A percentile compares a stretch with the other conserved stretches of the same genome.
Conservation (phyloP, 2,113 vertebrate genomes). For the Spea multiplicata region DNA sequence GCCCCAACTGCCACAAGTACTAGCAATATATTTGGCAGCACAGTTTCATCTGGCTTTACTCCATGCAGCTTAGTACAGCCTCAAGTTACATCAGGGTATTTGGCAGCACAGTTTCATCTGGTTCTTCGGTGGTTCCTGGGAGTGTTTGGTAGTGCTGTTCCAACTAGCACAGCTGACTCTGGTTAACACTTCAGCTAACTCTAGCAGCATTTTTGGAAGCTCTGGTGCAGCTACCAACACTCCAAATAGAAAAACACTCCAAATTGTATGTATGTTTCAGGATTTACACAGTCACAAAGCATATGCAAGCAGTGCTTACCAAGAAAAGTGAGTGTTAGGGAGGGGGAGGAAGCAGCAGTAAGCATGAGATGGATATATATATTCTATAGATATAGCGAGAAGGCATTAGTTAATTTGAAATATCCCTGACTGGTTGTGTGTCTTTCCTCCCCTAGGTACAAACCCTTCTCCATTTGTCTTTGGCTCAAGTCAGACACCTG, state of each 20-base stretch:
- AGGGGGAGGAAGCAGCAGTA: no score
- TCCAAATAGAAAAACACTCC: slow-evolving; percentile 36
- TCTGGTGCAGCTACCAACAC: slow-evolving; percentile 57
- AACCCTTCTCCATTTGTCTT: slow-evolving; percentile 73
- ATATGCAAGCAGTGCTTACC: no score
- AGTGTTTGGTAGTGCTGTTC: neutral
- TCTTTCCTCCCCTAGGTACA: slow-evolving; percentile 51
- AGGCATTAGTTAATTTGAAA: slow-evolving; percentile 1
- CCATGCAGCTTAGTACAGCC: neutral
- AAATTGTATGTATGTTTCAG: no score
- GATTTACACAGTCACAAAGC: no score
- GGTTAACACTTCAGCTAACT: slow-evolving; percentile 26
- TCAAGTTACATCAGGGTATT: neutral
- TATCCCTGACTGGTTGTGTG: neutral
- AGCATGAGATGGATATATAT: no score
- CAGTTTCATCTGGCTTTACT: neutral
- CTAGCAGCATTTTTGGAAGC: slow-evolving; percentile 56
- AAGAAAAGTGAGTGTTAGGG: no score
- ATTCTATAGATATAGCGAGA: no score
- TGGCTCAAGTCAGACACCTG: slow-evolving; percentile 62
- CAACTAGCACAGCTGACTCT: slow-evolving; percentile 3
- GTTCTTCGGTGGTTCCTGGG: slow-evolving; percentile 6
- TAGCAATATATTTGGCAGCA: slow-evolving; percentile 6
- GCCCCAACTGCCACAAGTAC: neutral
- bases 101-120: slow-evolving; percentile 3